Base-by-base conservation (phyloP, 2,888 invertebrate species). In the Eupithecia dodoneata region DNA sequence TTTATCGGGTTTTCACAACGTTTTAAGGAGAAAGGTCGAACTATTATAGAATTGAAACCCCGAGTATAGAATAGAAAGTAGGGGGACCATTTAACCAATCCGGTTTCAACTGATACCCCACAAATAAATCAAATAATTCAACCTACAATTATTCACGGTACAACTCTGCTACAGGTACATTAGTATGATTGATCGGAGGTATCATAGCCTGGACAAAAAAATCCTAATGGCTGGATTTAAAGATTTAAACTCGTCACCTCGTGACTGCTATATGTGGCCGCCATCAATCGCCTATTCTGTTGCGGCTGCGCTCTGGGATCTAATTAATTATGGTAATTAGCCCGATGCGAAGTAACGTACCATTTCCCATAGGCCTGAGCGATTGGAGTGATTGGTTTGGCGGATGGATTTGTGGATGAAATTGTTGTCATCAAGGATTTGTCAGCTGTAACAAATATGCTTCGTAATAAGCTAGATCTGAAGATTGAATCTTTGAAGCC, bases 281-380 rank as follows among this genome's bases (percentile, higher is more conserved):
- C 86, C 93, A 94, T 94, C 93, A 93, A 93, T 94, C 93, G 87
- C 90, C 93, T 85, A 94, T 94, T 94, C 94, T 93, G 85, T 86
- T 92, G 90, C 91, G 93, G 92, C 93, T 90, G 88, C 89, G 89
- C 90, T 84, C 86, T 90, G 91, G 90, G 91, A 90, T 92, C 93
- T 92, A 92, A 95, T 94, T 95, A 94, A 94, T 94, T 94, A 93
- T 92, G 91, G 92, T 92, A 94, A 94, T 95, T 94, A 91, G 86
- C 84, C 87, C 86, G 88, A 90, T 90, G 70, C 52, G n/a, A 15
- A 13, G 41, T 75, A 47, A 49, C 47, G n/a, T 63, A 63, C 44
- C 45, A 45, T 47, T 70, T 70, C 70, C 70, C 70, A 70, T 47
- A 70, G 47, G 70, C 70, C 45, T 45, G 47, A 66, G 42, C 66